A percentile compares a stretch with the other conserved stretches of the same genome.
phyloP scores from a whole-genome alignment of 2,797 vertebrate species.

The Chiroxiphia lanceolata region DNA sequence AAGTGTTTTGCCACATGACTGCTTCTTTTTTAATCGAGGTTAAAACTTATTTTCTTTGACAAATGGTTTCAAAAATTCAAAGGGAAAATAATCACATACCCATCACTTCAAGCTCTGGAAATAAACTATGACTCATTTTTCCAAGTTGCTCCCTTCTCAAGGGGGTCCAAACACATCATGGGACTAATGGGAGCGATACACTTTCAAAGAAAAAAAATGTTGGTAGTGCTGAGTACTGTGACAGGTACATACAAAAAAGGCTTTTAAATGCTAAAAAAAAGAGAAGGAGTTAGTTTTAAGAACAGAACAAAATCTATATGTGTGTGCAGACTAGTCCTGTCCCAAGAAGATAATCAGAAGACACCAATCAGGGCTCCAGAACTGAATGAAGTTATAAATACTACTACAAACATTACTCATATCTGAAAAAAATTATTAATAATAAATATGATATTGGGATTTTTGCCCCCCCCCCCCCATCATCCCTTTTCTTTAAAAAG shows the following conservation, averaged over 20 bases:
- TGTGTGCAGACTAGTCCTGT: not conserved
- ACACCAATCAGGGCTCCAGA: not conserved
- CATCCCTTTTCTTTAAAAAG: not conserved
- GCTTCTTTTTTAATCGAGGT: not conserved
- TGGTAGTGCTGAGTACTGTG: not conserved
- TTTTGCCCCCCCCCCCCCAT: not conserved
- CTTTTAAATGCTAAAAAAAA: not conserved
- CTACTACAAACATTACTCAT: not conserved
- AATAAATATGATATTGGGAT: accelerated
- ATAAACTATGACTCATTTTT: constrained; percentile 16
- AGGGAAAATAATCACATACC: not conserved
- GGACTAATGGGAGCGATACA: not conserved
- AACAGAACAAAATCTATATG: not conserved
- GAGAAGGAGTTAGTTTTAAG: not conserved
- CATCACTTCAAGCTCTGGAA: not conserved
- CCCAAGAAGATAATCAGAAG: not conserved
- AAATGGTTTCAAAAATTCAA: constrained; percentile 4
- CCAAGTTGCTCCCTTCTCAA: not conserved
- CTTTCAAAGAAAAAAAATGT: not conserved
- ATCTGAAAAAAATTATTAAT: not conserved
- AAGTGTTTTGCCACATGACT: not conserved
- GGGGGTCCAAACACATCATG: not conserved
- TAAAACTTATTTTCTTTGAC: not conserved
- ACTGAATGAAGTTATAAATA: not conserved
- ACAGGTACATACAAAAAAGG: not conserved